These are phyloP conservation scores for Dynastes tityus DNA, from an alignment of 2,888 invertebrate genomes.

Conservation along the genomic window DNA sequence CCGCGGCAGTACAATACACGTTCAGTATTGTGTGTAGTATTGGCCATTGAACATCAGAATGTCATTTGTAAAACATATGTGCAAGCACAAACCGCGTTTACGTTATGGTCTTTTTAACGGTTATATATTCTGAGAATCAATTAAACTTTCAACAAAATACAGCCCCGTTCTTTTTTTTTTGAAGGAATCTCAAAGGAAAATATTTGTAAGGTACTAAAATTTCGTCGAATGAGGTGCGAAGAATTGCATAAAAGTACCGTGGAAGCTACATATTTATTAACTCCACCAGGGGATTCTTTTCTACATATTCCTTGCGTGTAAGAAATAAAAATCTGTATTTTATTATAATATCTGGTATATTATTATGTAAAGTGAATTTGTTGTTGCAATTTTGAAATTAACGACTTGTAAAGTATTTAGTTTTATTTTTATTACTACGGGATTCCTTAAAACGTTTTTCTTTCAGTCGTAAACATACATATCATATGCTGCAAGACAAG, in stretches of 20 bases:
- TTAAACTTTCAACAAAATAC: conserved; percentile 41
- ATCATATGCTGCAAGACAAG: too few relatives aligned
- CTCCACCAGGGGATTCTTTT: too few relatives aligned
- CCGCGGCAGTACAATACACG: too few relatives aligned
- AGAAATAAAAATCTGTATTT: too few relatives aligned
- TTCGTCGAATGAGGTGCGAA: conserved; percentile 25
- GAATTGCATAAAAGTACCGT: conserved; percentile 26
- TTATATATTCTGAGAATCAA: conserved; percentile 27
- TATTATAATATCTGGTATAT: too few relatives aligned
- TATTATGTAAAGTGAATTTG: too few relatives aligned
- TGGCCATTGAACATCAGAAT: conserved; percentile 23
- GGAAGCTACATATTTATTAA: conserved; percentile 1
- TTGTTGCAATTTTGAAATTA: too few relatives aligned
- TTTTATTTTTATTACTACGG: too few relatives aligned
- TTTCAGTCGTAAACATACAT: too few relatives aligned
- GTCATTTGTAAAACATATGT: conserved; percentile 44
- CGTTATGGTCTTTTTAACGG: conserved; percentile 34
- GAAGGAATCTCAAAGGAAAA: conserved; percentile 13
- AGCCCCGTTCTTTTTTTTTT: conserved; percentile 12
- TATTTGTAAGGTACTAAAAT: conserved; percentile 19
- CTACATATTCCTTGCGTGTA: too few relatives aligned
- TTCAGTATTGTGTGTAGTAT: background rate
- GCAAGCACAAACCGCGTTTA: conserved; percentile 21
- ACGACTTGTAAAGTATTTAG: too few relatives aligned
- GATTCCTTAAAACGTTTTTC: too few relatives aligned